These are phyloP conservation scores for Bos taurus DNA, from an alignment of 2,113 vertebrate genomes.

Conservation along the genomic window ARS-UCD2.0 NC_037337.1:3864501-3865000, in stretches of 20 bases:
- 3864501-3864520: constrained; percentile 27
- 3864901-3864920: not conserved
- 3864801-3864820: not conserved
- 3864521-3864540: constrained; percentile 41
- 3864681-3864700: not conserved
- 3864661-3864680: not conserved
- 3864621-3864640: constrained; percentile 18
- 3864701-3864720: not conserved
- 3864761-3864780: not conserved
- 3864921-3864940: not conserved
- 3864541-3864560: constrained; percentile 51
- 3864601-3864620: not conserved
- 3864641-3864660: constrained; percentile 46
- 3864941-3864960: not conserved
- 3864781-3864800: not conserved
- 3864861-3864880: not conserved
- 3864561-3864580: constrained; percentile 35
- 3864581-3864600: not conserved
- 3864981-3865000: not conserved
- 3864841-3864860: not conserved
- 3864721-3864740: not conserved
- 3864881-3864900: not conserved
- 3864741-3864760: not conserved
- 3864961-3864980: not conserved
- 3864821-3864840: not conserved